Conservation (phyloP, 2,113 vertebrate genomes). For the Ictalurus punctatus region DNA sequence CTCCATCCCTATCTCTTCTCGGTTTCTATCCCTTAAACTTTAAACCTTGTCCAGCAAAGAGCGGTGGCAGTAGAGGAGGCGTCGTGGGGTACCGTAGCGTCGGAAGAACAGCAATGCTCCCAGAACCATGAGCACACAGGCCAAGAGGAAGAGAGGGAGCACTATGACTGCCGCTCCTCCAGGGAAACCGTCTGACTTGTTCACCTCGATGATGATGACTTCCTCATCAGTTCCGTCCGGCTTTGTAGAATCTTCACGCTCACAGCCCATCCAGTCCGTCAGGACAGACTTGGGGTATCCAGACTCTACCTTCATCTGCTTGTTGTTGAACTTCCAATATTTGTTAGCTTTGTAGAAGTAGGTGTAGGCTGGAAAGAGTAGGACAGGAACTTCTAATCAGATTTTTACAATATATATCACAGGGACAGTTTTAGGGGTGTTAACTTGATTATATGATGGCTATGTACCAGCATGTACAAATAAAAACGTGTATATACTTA, state of each 20-base stretch:
- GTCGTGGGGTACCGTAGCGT: conserved; percentile 84
- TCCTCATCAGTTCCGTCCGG: conserved; percentile 72
- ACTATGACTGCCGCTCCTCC: conserved; percentile 70
- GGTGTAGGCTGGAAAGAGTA: conserved; percentile 75
- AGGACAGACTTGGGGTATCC: conserved; percentile 88
- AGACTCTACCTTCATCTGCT: conserved; percentile 85
- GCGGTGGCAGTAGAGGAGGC: conserved; percentile 88
- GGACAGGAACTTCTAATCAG: not conserved
- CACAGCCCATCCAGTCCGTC: conserved; percentile 87
- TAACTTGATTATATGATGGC: not conserved
- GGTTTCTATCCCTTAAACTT: conserved; percentile 51
- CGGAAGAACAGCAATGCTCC: conserved; percentile 83
- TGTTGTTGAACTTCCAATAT: conserved; percentile 94
- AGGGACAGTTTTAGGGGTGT: not conserved
- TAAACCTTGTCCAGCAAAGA: conserved; percentile 93
- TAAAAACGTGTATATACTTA: not conserved
- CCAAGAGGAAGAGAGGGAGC: conserved; percentile 81
- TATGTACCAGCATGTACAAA: not conserved
- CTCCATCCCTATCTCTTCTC: conserved; percentile 43
- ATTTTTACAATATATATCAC: not conserved
- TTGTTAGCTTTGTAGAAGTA: conserved; percentile 92
- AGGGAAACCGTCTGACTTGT: conserved; percentile 60
- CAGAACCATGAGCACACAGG: conserved; percentile 78
- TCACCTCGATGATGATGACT: conserved; percentile 79
- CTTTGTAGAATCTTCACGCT: conserved; percentile 67